phyloP scores from a whole-genome alignment of 2,888 invertebrate genomes.

The Euphydryas editha region DNA sequence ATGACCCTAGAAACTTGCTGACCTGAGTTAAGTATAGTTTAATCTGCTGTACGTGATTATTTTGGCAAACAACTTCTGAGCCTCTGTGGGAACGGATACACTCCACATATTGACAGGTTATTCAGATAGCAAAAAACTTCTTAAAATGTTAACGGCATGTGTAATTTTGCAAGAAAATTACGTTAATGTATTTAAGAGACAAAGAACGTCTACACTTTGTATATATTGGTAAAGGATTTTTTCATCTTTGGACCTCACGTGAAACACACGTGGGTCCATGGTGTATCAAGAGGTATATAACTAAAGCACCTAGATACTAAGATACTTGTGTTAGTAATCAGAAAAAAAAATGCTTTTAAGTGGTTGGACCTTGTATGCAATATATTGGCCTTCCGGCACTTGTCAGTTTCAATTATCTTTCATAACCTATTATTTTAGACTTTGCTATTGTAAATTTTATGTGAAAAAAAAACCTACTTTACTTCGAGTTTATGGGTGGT shows the following conservation, averaged over 20 bases:
- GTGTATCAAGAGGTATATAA: constrained; percentile 11
- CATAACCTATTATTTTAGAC: too few species aligned
- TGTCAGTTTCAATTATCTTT: not conserved
- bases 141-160: constrained; percentile 20
- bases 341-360: constrained; percentile 3
- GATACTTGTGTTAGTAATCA: too few species aligned
- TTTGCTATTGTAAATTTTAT: not conserved
- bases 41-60: constrained; percentile 66
- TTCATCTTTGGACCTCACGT: constrained; percentile 26
- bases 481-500: not conserved
- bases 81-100: constrained; percentile 68
- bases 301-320: not conserved
- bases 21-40: constrained; percentile 56
- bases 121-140: constrained; percentile 25
- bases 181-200: constrained; percentile 15
- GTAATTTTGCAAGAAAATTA: constrained; percentile 9
- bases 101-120: constrained; percentile 11
- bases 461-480: not conserved
- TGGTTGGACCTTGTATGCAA: not conserved
- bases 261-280: constrained; percentile 10
- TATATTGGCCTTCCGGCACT: constrained; percentile 9
- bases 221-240: not conserved
- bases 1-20: constrained; percentile 44
- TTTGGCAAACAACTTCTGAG: constrained; percentile 55
- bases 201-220: constrained; percentile 13